Evolutionary conservation across 1,140 invertebrate genomes (phyloP).

Genomic region (Penaeus japonicus): DNA sequence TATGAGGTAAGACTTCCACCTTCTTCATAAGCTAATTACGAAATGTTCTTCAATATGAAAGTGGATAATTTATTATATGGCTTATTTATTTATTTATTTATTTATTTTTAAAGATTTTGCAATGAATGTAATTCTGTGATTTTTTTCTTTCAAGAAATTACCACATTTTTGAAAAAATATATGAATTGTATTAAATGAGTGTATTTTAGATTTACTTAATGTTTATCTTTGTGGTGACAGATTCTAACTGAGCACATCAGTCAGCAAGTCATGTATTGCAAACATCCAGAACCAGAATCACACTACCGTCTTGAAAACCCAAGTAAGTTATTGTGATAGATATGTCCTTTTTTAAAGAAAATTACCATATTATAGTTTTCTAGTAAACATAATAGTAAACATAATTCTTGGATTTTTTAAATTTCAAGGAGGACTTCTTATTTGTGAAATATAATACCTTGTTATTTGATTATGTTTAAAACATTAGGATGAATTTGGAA

Average conservation of each 20-base stretch:
- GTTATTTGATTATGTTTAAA: neutral
- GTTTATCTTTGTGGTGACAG: slow-evolving; percentile 62
- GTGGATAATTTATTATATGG: too few species aligned
- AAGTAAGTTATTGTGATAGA: slow-evolving; percentile 72
- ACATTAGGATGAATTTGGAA: too few species aligned
- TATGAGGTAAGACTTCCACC: slow-evolving; percentile 77
- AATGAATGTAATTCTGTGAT: too few species aligned
- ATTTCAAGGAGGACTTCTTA: too few species aligned
- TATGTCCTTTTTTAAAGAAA: neutral
- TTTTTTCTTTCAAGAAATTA: neutral
- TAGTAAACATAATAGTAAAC: too few species aligned
- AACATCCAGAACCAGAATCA: slow-evolving; percentile 92
- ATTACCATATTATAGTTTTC: too few species aligned
- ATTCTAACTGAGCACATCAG: slow-evolving; percentile 96
- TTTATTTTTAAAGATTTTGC: neutral
- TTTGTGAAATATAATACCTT: neutral
- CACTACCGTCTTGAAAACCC: slow-evolving; percentile 96
- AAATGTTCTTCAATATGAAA: neutral
- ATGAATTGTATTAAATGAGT: neutral
- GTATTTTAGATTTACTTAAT: too few species aligned
- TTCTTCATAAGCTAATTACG: neutral
- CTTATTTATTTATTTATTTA: too few species aligned
- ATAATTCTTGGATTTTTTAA: too few species aligned
- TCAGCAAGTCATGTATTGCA: slow-evolving; percentile 89
- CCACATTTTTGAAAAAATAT: neutral